Evolutionary conservation across 2,113 vertebrate species (phyloP).

Genomic region (Microcebus murinus): DNA sequence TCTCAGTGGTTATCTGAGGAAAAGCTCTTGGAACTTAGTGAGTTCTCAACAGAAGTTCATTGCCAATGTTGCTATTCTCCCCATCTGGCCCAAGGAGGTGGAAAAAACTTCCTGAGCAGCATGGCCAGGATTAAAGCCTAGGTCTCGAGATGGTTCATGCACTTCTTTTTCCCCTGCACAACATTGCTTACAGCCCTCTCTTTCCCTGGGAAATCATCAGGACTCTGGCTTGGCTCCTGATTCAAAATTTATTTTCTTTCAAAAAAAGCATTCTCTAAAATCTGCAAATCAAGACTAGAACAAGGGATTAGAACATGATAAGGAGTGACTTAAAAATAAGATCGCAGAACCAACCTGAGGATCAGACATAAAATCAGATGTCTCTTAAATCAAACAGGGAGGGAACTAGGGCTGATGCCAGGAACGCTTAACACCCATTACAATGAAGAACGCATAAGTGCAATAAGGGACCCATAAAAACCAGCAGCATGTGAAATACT

Average conservation of each 20-base stretch:
- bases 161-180: background rate
- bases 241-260: constrained; percentile 2
- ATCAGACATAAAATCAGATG: constrained; percentile 7
- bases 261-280: constrained; percentile 24
- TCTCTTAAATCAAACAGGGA: constrained; percentile 51
- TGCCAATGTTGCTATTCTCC: background rate
- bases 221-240: background rate
- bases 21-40: background rate
- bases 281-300: background rate
- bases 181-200: accelerated
- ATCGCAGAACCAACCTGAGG: background rate
- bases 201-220: background rate
- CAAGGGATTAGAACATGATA: background rate
- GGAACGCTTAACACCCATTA: constrained; percentile 19
- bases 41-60: background rate
- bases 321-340: background rate
- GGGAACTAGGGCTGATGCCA: background rate
- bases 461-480: constrained; percentile 56
- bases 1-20: background rate
- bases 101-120: background rate
- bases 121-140: background rate
- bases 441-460: background rate
- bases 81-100: background rate
- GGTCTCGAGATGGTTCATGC: background rate
- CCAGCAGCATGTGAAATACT: constrained; percentile 23